Conservation (phyloP, 2,888 invertebrate species). For the Balanococcus diminutus region DNA sequence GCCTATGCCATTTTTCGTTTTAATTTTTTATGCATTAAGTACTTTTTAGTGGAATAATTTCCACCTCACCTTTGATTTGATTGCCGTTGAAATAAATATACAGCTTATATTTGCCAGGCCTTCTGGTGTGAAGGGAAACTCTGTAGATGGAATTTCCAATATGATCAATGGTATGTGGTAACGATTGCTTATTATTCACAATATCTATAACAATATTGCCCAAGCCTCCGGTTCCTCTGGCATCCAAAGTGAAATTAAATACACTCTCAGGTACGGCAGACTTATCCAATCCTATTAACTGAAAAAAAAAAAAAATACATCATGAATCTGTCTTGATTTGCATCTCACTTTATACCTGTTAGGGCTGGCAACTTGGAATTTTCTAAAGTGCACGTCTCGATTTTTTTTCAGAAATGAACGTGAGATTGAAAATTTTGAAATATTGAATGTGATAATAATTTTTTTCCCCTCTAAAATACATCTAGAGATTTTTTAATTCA, state of each 20-base stretch:
- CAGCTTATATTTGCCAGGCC: slow-evolving; percentile 70
- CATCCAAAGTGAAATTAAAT: slow-evolving; percentile 81
- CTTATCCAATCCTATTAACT: slow-evolving; percentile 76
- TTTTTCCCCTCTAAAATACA: no score
- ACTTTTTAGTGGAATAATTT: no score
- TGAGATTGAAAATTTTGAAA: no score
- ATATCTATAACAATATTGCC: slow-evolving; percentile 90
- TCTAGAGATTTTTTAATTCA: no score
- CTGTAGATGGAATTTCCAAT: slow-evolving; percentile 70
- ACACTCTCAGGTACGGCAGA: slow-evolving; percentile 80
- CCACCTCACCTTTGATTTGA: slow-evolving; percentile 66
- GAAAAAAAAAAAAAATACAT: slow-evolving; percentile 22
- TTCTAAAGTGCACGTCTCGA: no score
- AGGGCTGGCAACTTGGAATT: no score
- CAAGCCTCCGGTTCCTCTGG: slow-evolving; percentile 78
- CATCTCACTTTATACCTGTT: no score
- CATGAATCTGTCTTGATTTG: no score
- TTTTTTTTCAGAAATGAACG: no score
- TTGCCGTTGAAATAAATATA: slow-evolving; percentile 94
- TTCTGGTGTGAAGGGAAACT: slow-evolving; percentile 66
- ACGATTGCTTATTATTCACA: slow-evolving; percentile 84
- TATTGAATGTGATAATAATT: no score
- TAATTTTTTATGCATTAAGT: no score
- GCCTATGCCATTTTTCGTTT: no score
- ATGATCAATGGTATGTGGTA: slow-evolving; percentile 81